Conservation (phyloP, 2,113 vertebrate species). For the Misgurnus mizolepis region DNA sequence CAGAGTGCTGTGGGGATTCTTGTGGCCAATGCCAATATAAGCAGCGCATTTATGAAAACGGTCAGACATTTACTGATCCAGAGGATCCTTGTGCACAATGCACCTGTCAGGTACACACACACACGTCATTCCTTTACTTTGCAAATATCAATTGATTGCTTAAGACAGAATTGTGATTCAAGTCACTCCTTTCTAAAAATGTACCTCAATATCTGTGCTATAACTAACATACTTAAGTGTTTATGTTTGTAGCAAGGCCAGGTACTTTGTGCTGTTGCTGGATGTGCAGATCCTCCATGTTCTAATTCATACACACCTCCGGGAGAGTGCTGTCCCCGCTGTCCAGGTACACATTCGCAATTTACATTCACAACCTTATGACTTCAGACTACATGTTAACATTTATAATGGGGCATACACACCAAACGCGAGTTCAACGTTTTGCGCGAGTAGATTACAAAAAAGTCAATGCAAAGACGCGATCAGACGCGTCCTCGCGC, state of each 20-base stretch:
- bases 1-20: slow-evolving; percentile 70
- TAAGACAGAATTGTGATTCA: too few relatives aligned
- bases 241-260: slow-evolving; percentile 74
- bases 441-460: too few relatives aligned
- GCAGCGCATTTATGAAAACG: slow-evolving; percentile 72
- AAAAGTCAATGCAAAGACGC: too few relatives aligned
- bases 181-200: background rate
- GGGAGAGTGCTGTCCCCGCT: slow-evolving; percentile 83
- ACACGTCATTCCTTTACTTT: background rate
- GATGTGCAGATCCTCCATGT: slow-evolving; percentile 76
- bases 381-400: too few relatives aligned
- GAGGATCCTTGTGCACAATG: slow-evolving; percentile 76
- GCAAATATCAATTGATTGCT: background rate
- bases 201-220: background rate
- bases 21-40: slow-evolving; percentile 80
- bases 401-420: too few relatives aligned
- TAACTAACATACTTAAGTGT: background rate
- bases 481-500: too few relatives aligned
- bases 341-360: slow-evolving; percentile 73
- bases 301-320: slow-evolving; percentile 70
- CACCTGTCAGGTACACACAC: slow-evolving; percentile 73
- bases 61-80: slow-evolving; percentile 72
- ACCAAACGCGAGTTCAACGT: too few relatives aligned
- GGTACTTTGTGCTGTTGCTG: slow-evolving; percentile 69
- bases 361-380: background rate